A percentile compares a stretch with the other conserved stretches of the same genome.
Evolutionary conservation across 2,888 invertebrate species (phyloP).

Genomic region (Agrotis ipsilon): DNA sequence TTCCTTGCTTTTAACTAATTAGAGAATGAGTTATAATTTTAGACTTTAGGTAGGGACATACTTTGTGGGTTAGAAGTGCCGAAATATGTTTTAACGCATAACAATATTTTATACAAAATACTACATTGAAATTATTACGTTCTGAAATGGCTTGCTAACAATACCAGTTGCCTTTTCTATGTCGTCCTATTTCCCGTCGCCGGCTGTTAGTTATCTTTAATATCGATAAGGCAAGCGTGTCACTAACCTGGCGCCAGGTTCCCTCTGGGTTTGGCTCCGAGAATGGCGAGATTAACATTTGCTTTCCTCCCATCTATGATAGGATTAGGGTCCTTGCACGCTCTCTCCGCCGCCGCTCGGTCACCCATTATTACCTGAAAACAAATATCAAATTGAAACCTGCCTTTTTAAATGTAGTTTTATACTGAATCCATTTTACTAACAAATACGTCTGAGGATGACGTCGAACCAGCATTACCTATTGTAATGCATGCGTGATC

Average conservation of each 20-base stretch:
- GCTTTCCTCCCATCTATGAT: slow-evolving; percentile 99
- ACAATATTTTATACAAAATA: slow-evolving; percentile 10
- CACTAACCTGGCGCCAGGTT: slow-evolving; percentile 94
- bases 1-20: slow-evolving; percentile 11
- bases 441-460: slow-evolving; percentile 73
- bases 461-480: slow-evolving; percentile 82
- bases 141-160: slow-evolving; percentile 17
- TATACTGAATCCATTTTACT: slow-evolving; percentile 69
- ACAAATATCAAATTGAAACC: slow-evolving; percentile 59
- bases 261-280: slow-evolving; percentile 98
- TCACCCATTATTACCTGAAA: slow-evolving; percentile 99
- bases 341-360: slow-evolving; percentile 97
- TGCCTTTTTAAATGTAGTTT: slow-evolving; percentile 26
- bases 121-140: slow-evolving; percentile 14
- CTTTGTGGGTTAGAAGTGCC: slow-evolving; percentile 2
- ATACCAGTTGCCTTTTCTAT: slow-evolving; percentile 22
- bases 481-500: slow-evolving; percentile 88
- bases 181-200: slow-evolving; percentile 51
- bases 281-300: slow-evolving; percentile 99
- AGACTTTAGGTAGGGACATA: slow-evolving; percentile 18
- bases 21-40: not conserved
- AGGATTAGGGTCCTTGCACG: slow-evolving; percentile 99
- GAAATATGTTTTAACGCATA: slow-evolving; percentile 4
- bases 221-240: slow-evolving; percentile 57
- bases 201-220: slow-evolving; percentile 47